A percentile compares a stretch with the other conserved stretches of the same genome.
Conservation (phyloP, 2,113 vertebrate species). For the Grus americana region DNA sequence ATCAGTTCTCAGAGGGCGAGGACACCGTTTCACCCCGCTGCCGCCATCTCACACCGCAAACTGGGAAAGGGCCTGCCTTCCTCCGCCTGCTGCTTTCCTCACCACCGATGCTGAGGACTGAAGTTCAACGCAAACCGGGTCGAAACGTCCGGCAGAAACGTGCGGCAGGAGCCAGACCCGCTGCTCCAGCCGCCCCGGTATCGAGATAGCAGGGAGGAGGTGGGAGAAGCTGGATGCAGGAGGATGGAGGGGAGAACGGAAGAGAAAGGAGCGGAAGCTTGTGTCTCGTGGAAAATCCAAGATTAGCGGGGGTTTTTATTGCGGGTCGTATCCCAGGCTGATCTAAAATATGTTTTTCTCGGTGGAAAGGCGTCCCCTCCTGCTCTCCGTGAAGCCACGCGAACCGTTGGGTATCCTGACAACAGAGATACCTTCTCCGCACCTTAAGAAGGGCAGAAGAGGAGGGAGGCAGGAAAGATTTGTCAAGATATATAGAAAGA, state of each 20-base stretch:
- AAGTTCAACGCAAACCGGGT: not conserved
- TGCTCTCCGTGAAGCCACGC: not conserved
- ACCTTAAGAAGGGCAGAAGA: not conserved
- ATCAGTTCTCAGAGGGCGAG: not conserved
- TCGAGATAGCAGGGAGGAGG: not conserved
- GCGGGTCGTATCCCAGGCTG: not conserved
- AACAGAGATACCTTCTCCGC: not conserved
- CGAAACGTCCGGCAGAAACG: not conserved
- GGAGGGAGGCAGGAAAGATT: not conserved
- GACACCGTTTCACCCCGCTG: rapidly evolving
- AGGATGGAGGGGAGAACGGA: not conserved
- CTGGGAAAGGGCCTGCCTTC: not conserved
- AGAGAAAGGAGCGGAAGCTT: not conserved
- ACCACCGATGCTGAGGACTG: not conserved
- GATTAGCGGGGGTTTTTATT: not conserved
- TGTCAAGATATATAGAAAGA: not conserved
- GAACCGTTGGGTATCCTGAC: rapidly evolving
- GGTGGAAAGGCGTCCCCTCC: not conserved
- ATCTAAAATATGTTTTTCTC: not conserved
- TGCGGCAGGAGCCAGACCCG: not conserved
- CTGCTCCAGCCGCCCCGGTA: not conserved
- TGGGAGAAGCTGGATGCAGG: not conserved
- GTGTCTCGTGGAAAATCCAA: not conserved
- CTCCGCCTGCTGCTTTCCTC: not conserved
- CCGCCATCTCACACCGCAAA: not conserved